Percentiles rank a stretch among this genome's conserved stretches.
Evolutionary conservation across 2,888 invertebrate genomes (phyloP).

Genomic region (Parnassius orleans): DNA sequence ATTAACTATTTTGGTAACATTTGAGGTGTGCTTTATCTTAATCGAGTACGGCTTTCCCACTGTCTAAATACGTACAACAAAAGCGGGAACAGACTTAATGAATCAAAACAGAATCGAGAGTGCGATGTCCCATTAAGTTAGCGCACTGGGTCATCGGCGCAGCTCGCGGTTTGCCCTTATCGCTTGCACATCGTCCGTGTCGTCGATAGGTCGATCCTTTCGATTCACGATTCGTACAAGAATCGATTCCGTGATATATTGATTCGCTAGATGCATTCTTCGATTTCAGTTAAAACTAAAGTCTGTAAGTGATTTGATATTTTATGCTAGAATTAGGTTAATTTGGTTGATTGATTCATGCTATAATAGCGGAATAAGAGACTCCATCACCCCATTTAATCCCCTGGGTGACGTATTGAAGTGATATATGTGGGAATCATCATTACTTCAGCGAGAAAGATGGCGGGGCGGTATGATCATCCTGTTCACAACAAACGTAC

Average conservation of each 20-base stretch:
- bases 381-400: too few relatives aligned
- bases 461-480: too few relatives aligned
- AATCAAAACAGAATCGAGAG: slow-evolving; percentile 68
- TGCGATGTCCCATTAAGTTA: slow-evolving; percentile 73
- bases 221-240: slow-evolving; percentile 48
- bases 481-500: too few relatives aligned
- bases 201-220: slow-evolving; percentile 52
- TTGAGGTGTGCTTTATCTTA: slow-evolving; percentile 6
- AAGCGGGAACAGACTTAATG: slow-evolving; percentile 43
- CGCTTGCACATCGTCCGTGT: slow-evolving; percentile 41
- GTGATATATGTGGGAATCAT: too few relatives aligned
- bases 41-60: slow-evolving; percentile 18
- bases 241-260: slow-evolving; percentile 45
- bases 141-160: slow-evolving; percentile 66
- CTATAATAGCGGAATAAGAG: too few relatives aligned
- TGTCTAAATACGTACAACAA: slow-evolving; percentile 31
- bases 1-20: not conserved
- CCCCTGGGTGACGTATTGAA: too few relatives aligned
- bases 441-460: too few relatives aligned
- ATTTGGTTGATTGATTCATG: too few relatives aligned
- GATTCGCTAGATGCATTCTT: slow-evolving; percentile 34
- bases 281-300: too few relatives aligned
- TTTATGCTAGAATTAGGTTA: too few relatives aligned
- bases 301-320: too few relatives aligned
- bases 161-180: slow-evolving; percentile 38